Percentiles rank a stretch among this genome's conserved stretches.
These are phyloP conservation scores for Erinaceus europaeus DNA, from an alignment of 2,113 vertebrate genomes.

Conservation along the genomic window DNA sequence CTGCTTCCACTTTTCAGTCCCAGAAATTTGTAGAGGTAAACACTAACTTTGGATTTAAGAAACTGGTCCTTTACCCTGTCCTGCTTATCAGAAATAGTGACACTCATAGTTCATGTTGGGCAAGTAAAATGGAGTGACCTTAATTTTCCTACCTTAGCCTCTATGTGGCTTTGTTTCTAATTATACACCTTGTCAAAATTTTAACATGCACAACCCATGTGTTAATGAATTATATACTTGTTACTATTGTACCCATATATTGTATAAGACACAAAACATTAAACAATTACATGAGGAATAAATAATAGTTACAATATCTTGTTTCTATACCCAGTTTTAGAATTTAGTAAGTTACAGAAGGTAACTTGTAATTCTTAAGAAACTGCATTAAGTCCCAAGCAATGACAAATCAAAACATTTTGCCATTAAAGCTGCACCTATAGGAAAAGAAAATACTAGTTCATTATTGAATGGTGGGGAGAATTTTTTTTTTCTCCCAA, in stretches of 20 bases:
- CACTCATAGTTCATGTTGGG: not conserved
- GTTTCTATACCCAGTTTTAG: not conserved
- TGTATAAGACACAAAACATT: conserved; percentile 40
- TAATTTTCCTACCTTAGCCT: not conserved
- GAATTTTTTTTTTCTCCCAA: no score
- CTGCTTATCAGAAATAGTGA: not conserved
- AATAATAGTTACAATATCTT: conserved; percentile 45
- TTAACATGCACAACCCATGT: not conserved
- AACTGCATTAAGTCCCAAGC: not conserved
- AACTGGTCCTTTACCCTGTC: not conserved
- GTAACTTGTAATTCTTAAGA: not conserved
- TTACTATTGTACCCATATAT: not conserved
- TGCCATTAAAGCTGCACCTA: not conserved
- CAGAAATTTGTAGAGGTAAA: not conserved
- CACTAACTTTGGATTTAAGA: not conserved
- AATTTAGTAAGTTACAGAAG: not conserved
- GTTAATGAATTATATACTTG: not conserved
- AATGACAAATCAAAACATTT: not conserved
- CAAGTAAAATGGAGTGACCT: conserved; percentile 4
- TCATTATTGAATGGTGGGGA: no score
- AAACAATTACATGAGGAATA: conserved; percentile 33
- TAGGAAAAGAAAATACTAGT: no score
- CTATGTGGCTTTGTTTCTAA: conserved; percentile 26
- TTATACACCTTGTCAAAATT: not conserved
- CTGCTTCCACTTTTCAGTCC: not conserved